These are phyloP conservation scores for Lycocerus yunnanus DNA, from an alignment of 2,888 invertebrate species.

Conservation along the genomic window DNA sequence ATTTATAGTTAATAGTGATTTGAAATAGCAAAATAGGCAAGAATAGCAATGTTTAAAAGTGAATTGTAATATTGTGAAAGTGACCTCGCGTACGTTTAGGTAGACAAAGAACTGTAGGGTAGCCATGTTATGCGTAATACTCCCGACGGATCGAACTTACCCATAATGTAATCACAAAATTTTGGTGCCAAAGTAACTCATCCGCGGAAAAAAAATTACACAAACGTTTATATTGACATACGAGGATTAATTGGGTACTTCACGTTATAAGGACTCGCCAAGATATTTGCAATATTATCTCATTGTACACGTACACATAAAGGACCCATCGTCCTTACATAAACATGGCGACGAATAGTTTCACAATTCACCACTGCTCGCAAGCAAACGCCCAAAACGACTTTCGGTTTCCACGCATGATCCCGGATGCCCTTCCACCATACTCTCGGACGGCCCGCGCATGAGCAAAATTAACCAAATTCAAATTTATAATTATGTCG, in stretches of 20 bases:
- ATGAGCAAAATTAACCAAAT: constrained; percentile 13
- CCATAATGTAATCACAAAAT: constrained; percentile 71
- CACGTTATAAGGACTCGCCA: constrained; percentile 59
- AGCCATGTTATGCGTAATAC: constrained; percentile 60
- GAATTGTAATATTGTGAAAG: constrained; percentile 1
- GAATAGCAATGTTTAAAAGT: background rate
- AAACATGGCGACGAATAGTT: constrained; percentile 61
- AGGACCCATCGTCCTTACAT: constrained; percentile 55
- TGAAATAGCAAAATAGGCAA: background rate
- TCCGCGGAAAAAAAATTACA: constrained; percentile 59
- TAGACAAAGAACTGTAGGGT: constrained; percentile 26
- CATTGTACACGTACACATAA: constrained; percentile 57
- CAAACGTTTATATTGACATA: constrained; percentile 54
- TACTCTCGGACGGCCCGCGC: constrained; percentile 6
- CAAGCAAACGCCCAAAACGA: constrained; percentile 42
- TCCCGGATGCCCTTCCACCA: background rate
- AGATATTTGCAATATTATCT: constrained; percentile 58
- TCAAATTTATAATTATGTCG: constrained; percentile 36
- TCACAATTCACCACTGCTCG: constrained; percentile 45
- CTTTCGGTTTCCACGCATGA: constrained; percentile 31
- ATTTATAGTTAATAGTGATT: background rate
- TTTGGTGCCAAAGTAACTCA: constrained; percentile 62
- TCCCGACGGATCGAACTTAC: constrained; percentile 60
- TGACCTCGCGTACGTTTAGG: constrained; percentile 16
- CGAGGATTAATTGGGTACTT: constrained; percentile 59